A percentile compares a stretch with the other conserved stretches of the same genome.
Evolutionary conservation across 2,113 vertebrate species (phyloP).

Genomic region (Marmota flaviventris): DNA sequence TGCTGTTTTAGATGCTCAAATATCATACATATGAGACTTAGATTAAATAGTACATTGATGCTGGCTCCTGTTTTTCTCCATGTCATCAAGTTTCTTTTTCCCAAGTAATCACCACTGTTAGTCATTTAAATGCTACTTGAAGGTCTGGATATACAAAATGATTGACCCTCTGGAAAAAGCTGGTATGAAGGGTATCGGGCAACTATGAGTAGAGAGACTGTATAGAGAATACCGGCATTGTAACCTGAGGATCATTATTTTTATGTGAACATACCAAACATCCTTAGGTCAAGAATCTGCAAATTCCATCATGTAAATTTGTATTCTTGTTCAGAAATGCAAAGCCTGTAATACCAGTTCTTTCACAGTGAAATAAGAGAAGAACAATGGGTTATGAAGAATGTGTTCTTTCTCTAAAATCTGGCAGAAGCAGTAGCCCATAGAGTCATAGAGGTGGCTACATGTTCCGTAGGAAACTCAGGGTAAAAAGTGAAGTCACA

Average conservation of each 20-base stretch:
- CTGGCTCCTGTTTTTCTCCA: background rate
- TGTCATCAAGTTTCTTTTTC: background rate
- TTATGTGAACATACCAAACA: background rate
- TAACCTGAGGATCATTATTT: background rate
- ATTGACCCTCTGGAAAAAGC: background rate
- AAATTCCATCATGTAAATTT: background rate
- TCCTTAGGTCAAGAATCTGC: background rate
- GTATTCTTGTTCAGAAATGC: background rate
- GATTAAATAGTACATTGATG: background rate
- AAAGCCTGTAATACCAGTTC: background rate
- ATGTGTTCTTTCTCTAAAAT: background rate
- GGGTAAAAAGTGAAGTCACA: background rate
- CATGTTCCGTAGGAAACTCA: background rate
- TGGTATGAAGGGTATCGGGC: accelerated
- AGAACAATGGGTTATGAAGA: background rate
- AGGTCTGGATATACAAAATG: background rate
- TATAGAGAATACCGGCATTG: background rate
- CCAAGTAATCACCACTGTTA: background rate
- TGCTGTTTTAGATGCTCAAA: conserved; percentile 63
- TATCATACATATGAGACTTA: background rate
- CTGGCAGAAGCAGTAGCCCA: background rate
- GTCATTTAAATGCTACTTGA: background rate
- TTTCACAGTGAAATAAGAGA: background rate
- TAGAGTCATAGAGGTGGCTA: background rate
- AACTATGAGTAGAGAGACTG: background rate